phyloP scores from a whole-genome alignment of 2,797 vertebrate genomes.

The Petrocephalus sullivani region DNA sequence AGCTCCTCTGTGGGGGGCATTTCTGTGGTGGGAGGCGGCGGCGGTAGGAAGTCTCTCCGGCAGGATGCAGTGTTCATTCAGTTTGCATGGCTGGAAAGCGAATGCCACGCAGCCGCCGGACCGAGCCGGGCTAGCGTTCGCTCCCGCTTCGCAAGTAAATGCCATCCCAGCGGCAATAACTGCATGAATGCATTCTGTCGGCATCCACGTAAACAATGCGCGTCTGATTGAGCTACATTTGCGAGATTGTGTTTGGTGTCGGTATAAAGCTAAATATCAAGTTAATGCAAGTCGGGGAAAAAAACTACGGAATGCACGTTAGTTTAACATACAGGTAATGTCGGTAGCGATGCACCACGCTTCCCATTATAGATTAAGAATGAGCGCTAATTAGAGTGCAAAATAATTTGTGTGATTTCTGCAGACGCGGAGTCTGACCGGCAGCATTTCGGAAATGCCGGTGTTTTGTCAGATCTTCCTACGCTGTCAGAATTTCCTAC shows the following conservation, averaged over 20 bases:
- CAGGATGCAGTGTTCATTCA: conserved; percentile 18
- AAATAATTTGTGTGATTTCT: background rate
- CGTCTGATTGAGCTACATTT: background rate
- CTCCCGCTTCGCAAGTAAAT: background rate
- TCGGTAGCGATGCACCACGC: background rate
- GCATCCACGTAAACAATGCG: background rate
- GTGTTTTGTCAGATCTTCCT: too few species aligned
- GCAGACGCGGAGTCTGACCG: background rate
- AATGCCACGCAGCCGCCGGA: background rate
- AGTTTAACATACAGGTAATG: background rate
- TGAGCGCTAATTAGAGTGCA: background rate
- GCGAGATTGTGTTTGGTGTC: background rate
- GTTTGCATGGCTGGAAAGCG: background rate
- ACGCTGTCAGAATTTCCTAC: too few species aligned
- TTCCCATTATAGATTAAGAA: background rate
- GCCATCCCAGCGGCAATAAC: background rate
- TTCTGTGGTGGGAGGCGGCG: background rate
- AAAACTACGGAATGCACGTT: background rate
- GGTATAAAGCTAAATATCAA: background rate
- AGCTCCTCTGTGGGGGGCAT: conserved; percentile 22
- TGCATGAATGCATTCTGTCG: background rate
- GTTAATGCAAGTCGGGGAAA: background rate
- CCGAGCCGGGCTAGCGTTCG: background rate
- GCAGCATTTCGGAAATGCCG: background rate
- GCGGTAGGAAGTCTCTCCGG: background rate